Evolutionary conservation across 2,797 vertebrate species (phyloP), one percentile per base, ranked within the genome.

Genomic region (Adrianichthys oophorus): DNA sequence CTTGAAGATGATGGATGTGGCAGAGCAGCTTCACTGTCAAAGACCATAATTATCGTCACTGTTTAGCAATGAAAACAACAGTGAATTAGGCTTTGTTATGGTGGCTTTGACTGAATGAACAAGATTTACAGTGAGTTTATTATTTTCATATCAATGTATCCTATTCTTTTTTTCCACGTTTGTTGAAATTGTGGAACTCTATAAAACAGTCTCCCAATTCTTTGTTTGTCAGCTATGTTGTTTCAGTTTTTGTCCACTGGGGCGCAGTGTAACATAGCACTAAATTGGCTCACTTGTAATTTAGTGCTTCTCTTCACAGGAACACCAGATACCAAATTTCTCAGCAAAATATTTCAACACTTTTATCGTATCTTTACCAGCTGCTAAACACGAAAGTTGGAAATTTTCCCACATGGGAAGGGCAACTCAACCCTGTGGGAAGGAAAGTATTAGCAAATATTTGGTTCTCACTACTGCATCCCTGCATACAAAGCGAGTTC

Each of bases 261-360:
- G 56, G 57, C 57, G 71, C 81, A 85, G 76, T 81, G 64, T 41
- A 68, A 53, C 12, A 76, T 47, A 49, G 32, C 8, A 18, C 23
- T 3, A 5, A 53, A 42, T 24, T 47, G 41, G 2, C 13, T 4
- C n/a, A 18, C 26, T 50, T 19, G 4, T 2, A 29, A 37, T 2
- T 1, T n/a, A 14, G 4, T 17, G 29, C 13, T 7, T 41, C 3
- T 52, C 17, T 4, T 40, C 7, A 18, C 37, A 40, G 52, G 4
- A 16, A 37, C 15, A 40, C 0, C 13, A 1, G 15, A 6, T 44
- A 52, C 5, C 5, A 56, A 55, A 14, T 13, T 21, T 47, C 14
- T 17, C 18, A 12, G 13, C 32, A 37, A 37, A 7, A 37, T 13
- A 37, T 37, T 37, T 37, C 32, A 37, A 37, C 32, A 37, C 32